Evolutionary conservation across 2,113 vertebrate genomes (phyloP).

Genomic region (Catharus fuscescens): DNA sequence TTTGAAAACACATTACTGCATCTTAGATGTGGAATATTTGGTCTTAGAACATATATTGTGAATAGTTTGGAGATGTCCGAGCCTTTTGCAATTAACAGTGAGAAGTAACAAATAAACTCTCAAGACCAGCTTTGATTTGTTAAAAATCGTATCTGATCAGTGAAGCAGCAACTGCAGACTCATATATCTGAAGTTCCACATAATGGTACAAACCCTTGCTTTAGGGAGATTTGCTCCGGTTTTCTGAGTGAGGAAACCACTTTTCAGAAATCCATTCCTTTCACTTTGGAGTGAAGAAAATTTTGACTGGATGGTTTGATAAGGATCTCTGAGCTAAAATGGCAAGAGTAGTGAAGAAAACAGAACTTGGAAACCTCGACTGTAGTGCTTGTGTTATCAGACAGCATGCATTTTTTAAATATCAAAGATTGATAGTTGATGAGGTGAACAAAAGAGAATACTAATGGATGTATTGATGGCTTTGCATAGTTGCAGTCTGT

Average conservation of each 20-base stretch:
- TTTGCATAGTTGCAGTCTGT: neutral
- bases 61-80: neutral
- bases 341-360: neutral
- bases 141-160: neutral
- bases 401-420: neutral
- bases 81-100: neutral
- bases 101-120: neutral
- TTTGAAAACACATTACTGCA: neutral
- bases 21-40: neutral
- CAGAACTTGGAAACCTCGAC: neutral
- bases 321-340: neutral
- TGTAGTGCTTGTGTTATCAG: neutral
- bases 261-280: neutral
- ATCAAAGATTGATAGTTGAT: neutral
- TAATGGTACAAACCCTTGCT: neutral
- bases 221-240: neutral
- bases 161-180: neutral
- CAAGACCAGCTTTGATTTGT: neutral
- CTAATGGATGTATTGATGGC: neutral
- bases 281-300: neutral
- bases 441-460: neutral
- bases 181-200: neutral
- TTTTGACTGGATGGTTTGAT: neutral
- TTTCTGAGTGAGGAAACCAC: neutral
- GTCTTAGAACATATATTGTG: neutral